Evolutionary conservation across 2,888 invertebrate genomes (phyloP), one percentile per base, ranked within the genome.

Genomic region (Luperina testacea): DNA sequence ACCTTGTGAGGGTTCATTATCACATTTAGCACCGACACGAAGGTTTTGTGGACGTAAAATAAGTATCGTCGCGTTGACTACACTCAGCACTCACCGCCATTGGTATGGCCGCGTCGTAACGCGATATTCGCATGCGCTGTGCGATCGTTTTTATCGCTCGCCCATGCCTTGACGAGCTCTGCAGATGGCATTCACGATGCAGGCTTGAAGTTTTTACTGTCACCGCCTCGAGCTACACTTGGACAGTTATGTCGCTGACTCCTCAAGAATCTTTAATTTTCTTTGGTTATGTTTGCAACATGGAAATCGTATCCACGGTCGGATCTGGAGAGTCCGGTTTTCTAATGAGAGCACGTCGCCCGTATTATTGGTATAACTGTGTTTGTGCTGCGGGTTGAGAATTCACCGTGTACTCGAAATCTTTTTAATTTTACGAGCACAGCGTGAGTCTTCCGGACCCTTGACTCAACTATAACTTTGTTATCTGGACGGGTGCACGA

Each of bases 101-200:
- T 90, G 89, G 92, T 92, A 94, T 92, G 92, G 90, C 88, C 88
- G 87, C 88, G 85, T 90, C 90, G 92, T 93, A 91, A 92, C 90
- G 89, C 88, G 92, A 93, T 93, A 92, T 93, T 93, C 93, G 92
- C 92, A 93, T 93, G 93, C 93, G 92, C 92, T 90, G 86, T 91
- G 92, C 91, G 92, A 92, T 90, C 89, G 92, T 95, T 95, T 95
- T 95, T 95, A 93, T 94, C 91, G 92, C 89, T 90, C 88, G 90
- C 87, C 91, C 91, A 90, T 91, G 91, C 90, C 92, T 91, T 92
- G 92, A 91, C 92, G 92, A 91, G 93, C 91, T 91, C 92, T 92
- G 90, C 93, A 93, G 93, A 94, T 94, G 94, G 93, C 90, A 93
- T 94, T 92, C 93, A 89, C 92, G 92, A 92, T 90, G 94, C 92